A percentile compares a stretch with the other conserved stretches of the same genome.
Conservation (phyloP, 2,888 invertebrate species). For the Rhagophthalmus giganteus region DNA sequence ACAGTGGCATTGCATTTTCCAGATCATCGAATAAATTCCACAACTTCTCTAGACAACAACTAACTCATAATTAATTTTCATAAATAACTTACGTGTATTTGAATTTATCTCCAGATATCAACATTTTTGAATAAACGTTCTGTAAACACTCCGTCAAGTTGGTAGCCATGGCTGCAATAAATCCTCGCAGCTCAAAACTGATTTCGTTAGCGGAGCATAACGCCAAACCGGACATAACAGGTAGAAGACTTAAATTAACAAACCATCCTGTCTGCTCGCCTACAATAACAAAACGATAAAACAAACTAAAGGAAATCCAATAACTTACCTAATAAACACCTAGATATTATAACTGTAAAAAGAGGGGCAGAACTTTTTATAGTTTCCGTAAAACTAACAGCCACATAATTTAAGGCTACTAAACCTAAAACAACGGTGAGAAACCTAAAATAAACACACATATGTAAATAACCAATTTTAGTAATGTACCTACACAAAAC, state of each 20-base stretch:
- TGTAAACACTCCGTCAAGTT: slow-evolving; percentile 79
- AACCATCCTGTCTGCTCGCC: slow-evolving; percentile 68
- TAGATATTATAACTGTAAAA: slow-evolving; percentile 75
- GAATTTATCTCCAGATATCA: slow-evolving; percentile 73
- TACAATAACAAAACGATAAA: slow-evolving; percentile 39
- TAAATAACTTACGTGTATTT: slow-evolving; percentile 73
- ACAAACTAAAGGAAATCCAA: not conserved
- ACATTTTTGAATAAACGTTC: slow-evolving; percentile 78
- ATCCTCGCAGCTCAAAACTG: slow-evolving; percentile 72
- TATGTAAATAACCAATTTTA: slow-evolving; percentile 2
- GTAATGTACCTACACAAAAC: not conserved
- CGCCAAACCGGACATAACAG: slow-evolving; percentile 76
- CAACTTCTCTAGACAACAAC: too few species aligned
- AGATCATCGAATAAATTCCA: too few species aligned
- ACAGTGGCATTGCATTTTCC: too few species aligned
- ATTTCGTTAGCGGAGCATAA: slow-evolving; percentile 77
- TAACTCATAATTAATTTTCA: not conserved
- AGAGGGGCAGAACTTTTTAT: slow-evolving; percentile 80
- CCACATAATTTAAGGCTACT: slow-evolving; percentile 74
- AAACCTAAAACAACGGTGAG: slow-evolving; percentile 73
- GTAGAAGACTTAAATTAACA: slow-evolving; percentile 72
- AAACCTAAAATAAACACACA: slow-evolving; percentile 58
- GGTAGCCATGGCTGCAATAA: slow-evolving; percentile 75
- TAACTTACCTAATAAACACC: slow-evolving; percentile 62
- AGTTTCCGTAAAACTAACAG: slow-evolving; percentile 80